Evolutionary conservation across 2,797 vertebrate species (phyloP), one percentile per base, ranked within the genome.

Genomic region (Gastrophryne carolinensis): DNA sequence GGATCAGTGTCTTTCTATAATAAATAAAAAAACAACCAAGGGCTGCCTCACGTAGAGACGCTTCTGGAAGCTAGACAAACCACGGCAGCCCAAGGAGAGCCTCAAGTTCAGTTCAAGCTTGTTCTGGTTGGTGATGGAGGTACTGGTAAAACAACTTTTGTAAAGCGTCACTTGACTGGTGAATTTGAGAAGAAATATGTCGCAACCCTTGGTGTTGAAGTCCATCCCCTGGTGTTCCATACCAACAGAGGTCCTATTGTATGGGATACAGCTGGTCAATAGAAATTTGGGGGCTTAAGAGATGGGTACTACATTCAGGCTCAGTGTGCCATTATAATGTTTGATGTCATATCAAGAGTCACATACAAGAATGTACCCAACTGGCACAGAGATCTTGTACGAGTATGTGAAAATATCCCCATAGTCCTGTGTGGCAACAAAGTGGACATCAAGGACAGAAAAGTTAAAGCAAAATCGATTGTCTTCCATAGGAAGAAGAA

Each of bases 401-500:
- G 97, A 34, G 98, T 99, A 77, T 99, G 98, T 82, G 98, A 99
- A 87, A 99, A 98, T 87, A 98, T 99, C 94, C 98, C 98, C 79
- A 99, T 99, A 65, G 98, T 99, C 82, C 88, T 99, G 74, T 99
- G 98, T 53, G 98, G 98, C 85, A 99, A 99, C 90, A 99, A 99
- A 85, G 98, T 99, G 89, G 98, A 99, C 85, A 99, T 99, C 82
- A 99, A 99, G 87, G 98, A 99, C 88, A 93, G 97, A 84, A 99
- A 99, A 92, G 98, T 99, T 76, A 99, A 99, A 90, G 98, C 98
- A 80, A 99, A 99, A 84, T 98, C 95, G 72, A 99, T 99, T 2
- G 97, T 99, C 70, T 99, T 99, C 84, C 98, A 99, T 86, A 95
- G 97, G 85, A 99, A 99, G 95, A 99, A 99, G 93, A 99, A 99